phyloP scores from a whole-genome alignment of 2,113 vertebrate species.

The Carollia perspicillata region DNA sequence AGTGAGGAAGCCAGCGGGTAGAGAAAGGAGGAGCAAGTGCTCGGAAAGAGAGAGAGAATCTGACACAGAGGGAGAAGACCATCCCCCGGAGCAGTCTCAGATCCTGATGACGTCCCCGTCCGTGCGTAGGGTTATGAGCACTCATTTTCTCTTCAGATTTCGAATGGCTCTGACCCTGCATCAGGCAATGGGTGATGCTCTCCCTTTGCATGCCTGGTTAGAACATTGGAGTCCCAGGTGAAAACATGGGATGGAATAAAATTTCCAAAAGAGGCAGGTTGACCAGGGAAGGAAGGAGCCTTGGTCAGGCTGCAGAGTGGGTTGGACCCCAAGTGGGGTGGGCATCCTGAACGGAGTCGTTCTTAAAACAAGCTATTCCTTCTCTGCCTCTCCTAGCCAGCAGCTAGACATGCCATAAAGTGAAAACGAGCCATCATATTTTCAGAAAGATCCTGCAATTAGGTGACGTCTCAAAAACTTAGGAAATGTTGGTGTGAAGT shows the following conservation, averaged over 20 bases:
- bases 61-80: neutral
- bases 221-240: neutral
- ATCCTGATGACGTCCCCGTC: neutral
- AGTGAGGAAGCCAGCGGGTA: neutral
- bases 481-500: neutral
- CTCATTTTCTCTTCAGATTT: neutral
- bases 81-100: neutral
- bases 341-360: neutral
- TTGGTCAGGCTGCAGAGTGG: neutral
- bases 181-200: neutral
- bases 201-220: neutral
- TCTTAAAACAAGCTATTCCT: neutral
- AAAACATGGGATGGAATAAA: neutral
- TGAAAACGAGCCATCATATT: neutral
- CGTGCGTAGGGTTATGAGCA: rapidly evolving
- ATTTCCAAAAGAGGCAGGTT: neutral
- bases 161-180: neutral
- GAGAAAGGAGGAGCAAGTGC: neutral
- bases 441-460: constrained; percentile 16
- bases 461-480: neutral
- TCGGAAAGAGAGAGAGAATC: neutral
- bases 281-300: neutral
- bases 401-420: neutral
- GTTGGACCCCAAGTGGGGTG: neutral
- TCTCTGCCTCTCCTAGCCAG: neutral